These are phyloP conservation scores for Novumbra hubbsi DNA, from an alignment of 2,797 vertebrate species.

Conservation along the genomic window DNA sequence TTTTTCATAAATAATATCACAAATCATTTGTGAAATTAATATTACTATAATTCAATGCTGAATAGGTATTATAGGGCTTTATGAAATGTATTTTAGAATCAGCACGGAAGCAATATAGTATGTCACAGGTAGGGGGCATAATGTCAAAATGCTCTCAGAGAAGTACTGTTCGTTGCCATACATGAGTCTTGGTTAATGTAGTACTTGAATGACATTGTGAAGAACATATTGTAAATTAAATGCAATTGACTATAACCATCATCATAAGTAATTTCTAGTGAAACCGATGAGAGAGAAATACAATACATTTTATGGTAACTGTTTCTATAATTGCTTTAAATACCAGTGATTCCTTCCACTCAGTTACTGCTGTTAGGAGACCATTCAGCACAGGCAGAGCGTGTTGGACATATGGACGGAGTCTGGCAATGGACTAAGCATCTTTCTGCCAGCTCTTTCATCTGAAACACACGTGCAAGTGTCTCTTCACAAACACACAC, in stretches of 20 bases:
- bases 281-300: not conserved
- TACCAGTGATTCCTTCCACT: slow-evolving; percentile 50
- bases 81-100: slow-evolving; percentile 43
- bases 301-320: slow-evolving; percentile 35
- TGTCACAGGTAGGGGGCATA: slow-evolving; percentile 19
- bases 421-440: slow-evolving; percentile 53
- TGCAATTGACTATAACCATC: not conserved
- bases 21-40: too few species aligned
- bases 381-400: slow-evolving; percentile 53
- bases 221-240: not conserved
- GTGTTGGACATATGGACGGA: slow-evolving; percentile 65
- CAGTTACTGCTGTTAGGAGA: slow-evolving; percentile 49
- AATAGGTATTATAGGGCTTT: slow-evolving; percentile 28
- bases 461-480: not conserved
- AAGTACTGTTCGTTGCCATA: not conserved
- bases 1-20: too few species aligned
- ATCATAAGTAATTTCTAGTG: not conserved
- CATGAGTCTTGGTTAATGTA: not conserved
- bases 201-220: not conserved
- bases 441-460: slow-evolving; percentile 40
- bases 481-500: slow-evolving; percentile 10
- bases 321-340: slow-evolving; percentile 49
- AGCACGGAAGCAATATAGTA: slow-evolving; percentile 49
- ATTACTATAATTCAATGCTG: slow-evolving; percentile 13
- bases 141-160: not conserved